Base-by-base conservation (phyloP, 2,113 vertebrate genomes). In the Laticauda colubrina region DNA sequence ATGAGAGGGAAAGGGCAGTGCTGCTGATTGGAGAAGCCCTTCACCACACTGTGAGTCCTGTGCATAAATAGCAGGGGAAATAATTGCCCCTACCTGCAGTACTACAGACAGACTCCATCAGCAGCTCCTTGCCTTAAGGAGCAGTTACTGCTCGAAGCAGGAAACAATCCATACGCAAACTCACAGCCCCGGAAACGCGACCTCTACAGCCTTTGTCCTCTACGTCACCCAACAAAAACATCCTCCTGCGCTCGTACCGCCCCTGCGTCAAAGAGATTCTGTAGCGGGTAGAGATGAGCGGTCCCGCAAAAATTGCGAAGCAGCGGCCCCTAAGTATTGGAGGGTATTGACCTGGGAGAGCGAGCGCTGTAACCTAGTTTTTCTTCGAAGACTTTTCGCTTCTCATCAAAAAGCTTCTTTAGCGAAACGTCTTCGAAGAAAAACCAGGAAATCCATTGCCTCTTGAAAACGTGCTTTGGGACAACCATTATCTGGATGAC, bases 81-180 rank as follows among this genome's bases (percentile, higher is more conserved):
- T 92, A 0, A 10, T 85, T 81, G 6, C 93, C 93, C 93, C 93
- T 97, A 96, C 96, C 96, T 97, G 94, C 95, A 85, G 81, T 29
- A 81, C 92, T 54, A 3, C 24, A 51, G 90, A 91, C 0, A 92
- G 94, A 69, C 95, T 97, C 96, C 96, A 95, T 97, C 61, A 3
- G 90, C 59, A 91, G 53, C 86, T 93, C 39, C 86, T 93, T 69
- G 29, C 75, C 56, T n/a, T 69, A 0, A 10, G 15, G 3, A 0
- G 53, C 90, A 0, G 29, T 91, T 12, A 45, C 93, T 88, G 69
- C 94, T 93, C 87, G 87, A 34, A 1, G n/a, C 1, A 45, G 7
- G 56, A 64, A 21, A 56, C 34, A 15, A 15, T 20, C 1, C 24
- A 54, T 3, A 6, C 75, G 43, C 3, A 2, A 24, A 2, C 34